Percentiles rank a stretch among this genome's conserved stretches.
phyloP scores from a whole-genome alignment of 2,113 vertebrate genomes.

The Grallaria varia region DNA sequence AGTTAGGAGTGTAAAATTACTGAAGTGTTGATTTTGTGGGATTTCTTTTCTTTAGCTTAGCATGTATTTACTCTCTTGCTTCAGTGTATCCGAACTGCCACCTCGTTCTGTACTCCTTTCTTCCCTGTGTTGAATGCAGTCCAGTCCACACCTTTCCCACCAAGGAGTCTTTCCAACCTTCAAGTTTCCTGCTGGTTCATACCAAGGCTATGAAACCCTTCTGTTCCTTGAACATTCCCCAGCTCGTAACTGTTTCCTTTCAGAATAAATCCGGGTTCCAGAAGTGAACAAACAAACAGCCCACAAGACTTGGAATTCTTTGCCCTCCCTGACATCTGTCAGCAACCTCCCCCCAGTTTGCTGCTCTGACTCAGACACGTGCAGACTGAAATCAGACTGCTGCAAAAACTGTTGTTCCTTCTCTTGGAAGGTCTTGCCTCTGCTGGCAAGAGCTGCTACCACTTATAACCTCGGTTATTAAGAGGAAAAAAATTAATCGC shows the following conservation, averaged over 20 bases:
- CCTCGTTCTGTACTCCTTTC: background rate
- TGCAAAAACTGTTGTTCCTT: background rate
- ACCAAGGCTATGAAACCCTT: background rate
- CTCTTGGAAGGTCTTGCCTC: background rate
- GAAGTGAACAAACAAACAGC: slow-evolving; percentile 27
- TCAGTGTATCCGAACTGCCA: background rate
- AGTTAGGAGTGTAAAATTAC: background rate
- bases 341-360: background rate
- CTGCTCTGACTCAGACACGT: background rate
- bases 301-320: background rate
- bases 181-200: background rate
- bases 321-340: background rate
- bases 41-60: background rate
- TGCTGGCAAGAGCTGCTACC: background rate
- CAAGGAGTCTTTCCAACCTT: background rate
- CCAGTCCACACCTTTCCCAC: background rate
- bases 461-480: background rate
- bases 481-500: background rate
- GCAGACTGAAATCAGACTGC: background rate
- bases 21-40: background rate
- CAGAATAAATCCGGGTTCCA: background rate
- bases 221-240: slow-evolving; percentile 1
- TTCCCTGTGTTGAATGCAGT: background rate
- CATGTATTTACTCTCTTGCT: background rate
- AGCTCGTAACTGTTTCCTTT: slow-evolving; percentile 6